Conservation (phyloP, 2,888 invertebrate species). For the Agrochola circellaris region DNA sequence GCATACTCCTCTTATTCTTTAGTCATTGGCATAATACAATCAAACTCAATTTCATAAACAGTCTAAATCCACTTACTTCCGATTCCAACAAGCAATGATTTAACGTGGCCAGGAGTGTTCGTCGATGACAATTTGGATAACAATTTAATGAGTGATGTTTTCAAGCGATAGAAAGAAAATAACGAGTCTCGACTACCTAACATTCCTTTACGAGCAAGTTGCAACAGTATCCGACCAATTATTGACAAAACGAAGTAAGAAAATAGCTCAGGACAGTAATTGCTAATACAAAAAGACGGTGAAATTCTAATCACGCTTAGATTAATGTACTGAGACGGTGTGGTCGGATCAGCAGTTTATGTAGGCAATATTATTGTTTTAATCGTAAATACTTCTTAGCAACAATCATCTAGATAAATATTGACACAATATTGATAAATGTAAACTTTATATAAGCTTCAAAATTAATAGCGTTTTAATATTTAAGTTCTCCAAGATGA, state of each 20-base stretch:
- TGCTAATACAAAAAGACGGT: conserved; percentile 39
- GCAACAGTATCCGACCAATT: conserved; percentile 24
- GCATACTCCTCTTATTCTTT: background rate
- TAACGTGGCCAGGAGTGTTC: background rate
- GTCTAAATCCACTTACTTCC: background rate
- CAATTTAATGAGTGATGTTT: conserved; percentile 31
- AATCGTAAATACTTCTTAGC: background rate
- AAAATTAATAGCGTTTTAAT: too few relatives aligned
- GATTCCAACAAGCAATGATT: conserved; percentile 3
- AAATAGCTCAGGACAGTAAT: conserved; percentile 37
- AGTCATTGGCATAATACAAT: background rate
- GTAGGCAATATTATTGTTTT: conserved; percentile 3
- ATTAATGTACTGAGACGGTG: conserved; percentile 39
- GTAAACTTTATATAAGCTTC: background rate
- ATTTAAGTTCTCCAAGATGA: background rate
- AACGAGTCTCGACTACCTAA: conserved; percentile 27
- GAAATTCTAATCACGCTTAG: conserved; percentile 29
- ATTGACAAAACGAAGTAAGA: conserved; percentile 47
- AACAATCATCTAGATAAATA: conserved; percentile 1
- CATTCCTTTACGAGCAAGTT: conserved; percentile 32
- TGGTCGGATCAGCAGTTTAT: background rate
- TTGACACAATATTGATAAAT: background rate
- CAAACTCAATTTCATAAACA: background rate
- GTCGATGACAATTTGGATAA: conserved; percentile 28
- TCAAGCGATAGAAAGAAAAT: conserved; percentile 39